Percentiles rank a stretch among this genome's conserved stretches.
phyloP scores from a whole-genome alignment of 2,113 vertebrate genomes.

The Heloderma charlesbogerti region DNA sequence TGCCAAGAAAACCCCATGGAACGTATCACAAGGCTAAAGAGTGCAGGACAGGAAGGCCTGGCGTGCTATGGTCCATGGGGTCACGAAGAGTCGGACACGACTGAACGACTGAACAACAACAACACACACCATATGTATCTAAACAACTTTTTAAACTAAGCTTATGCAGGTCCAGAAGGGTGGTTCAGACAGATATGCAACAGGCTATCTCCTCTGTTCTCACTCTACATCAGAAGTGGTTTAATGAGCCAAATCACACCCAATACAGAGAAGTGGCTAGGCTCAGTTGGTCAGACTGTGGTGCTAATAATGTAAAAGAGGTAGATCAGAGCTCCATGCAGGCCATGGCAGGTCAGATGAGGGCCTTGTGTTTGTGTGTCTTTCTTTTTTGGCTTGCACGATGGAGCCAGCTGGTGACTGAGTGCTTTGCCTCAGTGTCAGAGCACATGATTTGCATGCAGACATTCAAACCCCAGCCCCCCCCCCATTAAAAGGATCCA shows the following conservation, averaged over 20 bases:
- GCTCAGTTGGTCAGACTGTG: not conserved
- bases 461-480: too few relatives aligned
- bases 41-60: too few relatives aligned
- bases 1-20: too few relatives aligned
- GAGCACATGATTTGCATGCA: too few relatives aligned
- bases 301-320: not conserved
- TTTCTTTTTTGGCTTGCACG: not conserved
- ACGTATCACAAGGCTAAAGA: too few relatives aligned
- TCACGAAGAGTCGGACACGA: too few relatives aligned
- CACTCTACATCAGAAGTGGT: not conserved
- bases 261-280: not conserved
- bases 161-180: too few relatives aligned
- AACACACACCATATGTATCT: not conserved
- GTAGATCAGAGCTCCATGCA: not conserved
- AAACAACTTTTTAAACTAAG: not conserved
- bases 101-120: too few relatives aligned
- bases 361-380: not conserved
- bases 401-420: not conserved
- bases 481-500: too few relatives aligned
- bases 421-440: too few relatives aligned
- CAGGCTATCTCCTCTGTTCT: not conserved
- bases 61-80: too few relatives aligned
- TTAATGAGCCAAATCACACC: not conserved
- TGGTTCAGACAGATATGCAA: not conserved
- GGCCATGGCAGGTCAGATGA: not conserved